These are phyloP conservation scores for Pseudoips prasinana DNA, from an alignment of 2,888 invertebrate genomes.

Conservation along the genomic window DNA sequence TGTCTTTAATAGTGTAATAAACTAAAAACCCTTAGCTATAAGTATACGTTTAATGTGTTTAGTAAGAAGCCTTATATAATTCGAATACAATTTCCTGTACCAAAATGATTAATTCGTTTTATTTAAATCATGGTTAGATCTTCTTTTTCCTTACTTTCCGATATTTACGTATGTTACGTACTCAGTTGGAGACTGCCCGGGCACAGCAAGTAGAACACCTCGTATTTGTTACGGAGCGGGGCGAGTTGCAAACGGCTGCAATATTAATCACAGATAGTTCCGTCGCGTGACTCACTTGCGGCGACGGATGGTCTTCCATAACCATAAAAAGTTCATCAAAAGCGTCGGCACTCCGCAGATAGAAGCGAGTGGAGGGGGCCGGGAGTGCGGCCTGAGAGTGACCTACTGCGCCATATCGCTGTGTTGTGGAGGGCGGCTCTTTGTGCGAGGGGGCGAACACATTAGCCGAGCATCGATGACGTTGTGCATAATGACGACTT, in stretches of 20 bases:
- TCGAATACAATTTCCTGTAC: no score
- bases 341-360: conserved; percentile 1
- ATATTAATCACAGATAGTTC: neutral
- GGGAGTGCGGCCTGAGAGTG: conserved; percentile 1
- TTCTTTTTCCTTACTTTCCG: no score
- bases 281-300: neutral
- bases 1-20: no score
- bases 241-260: neutral
- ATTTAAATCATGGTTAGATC: no score
- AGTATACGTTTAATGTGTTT: no score
- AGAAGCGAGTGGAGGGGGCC: neutral
- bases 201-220: no score
- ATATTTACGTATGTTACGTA: no score
- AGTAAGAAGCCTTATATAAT: no score
- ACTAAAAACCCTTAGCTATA: no score
- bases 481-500: no score
- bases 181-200: no score
- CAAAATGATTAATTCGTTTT: no score
- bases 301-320: neutral
- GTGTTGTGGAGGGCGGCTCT: conserved; percentile 1
- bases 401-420: conserved; percentile 9
- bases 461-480: neutral
- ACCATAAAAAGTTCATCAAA: conserved; percentile 5
- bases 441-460: conserved; percentile 1
- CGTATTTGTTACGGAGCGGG: conserved; percentile 1